Conservation (phyloP, 2,888 invertebrate species). For the Agonopterix alstromeriana region DNA sequence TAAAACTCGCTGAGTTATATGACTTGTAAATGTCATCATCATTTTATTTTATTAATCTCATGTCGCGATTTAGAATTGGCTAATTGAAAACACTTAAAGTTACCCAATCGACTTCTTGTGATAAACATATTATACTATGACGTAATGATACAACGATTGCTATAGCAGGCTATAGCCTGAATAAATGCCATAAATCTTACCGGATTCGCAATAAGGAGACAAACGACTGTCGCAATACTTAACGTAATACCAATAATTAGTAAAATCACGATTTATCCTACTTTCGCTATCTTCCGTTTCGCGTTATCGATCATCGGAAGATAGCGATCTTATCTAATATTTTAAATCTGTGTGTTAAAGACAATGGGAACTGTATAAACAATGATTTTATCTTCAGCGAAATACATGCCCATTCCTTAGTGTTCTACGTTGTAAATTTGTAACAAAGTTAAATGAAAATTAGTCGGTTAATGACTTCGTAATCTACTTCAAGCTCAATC, state of each 20-base stretch:
- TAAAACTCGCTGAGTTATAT: constrained; percentile 35
- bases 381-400: neutral
- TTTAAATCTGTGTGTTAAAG: constrained; percentile 31
- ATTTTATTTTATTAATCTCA: no score
- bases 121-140: constrained; percentile 51
- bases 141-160: constrained; percentile 51
- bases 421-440: neutral
- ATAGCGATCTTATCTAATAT: constrained; percentile 49
- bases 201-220: constrained; percentile 58
- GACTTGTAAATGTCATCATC: no score
- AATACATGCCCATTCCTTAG: neutral
- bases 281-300: constrained; percentile 60
- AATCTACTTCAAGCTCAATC: no score
- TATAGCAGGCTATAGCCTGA: constrained; percentile 43
- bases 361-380: constrained; percentile 25
- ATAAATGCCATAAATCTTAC: constrained; percentile 56
- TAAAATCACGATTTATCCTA: constrained; percentile 65
- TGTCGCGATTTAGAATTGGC: constrained; percentile 23
- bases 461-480: no score
- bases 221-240: constrained; percentile 54
- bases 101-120: constrained; percentile 49
- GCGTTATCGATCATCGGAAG: constrained; percentile 56
- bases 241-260: constrained; percentile 66
- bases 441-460: no score
- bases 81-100: constrained; percentile 52